phyloP scores from a whole-genome alignment of 2,888 invertebrate species.

The Drosophila incognita region DNA sequence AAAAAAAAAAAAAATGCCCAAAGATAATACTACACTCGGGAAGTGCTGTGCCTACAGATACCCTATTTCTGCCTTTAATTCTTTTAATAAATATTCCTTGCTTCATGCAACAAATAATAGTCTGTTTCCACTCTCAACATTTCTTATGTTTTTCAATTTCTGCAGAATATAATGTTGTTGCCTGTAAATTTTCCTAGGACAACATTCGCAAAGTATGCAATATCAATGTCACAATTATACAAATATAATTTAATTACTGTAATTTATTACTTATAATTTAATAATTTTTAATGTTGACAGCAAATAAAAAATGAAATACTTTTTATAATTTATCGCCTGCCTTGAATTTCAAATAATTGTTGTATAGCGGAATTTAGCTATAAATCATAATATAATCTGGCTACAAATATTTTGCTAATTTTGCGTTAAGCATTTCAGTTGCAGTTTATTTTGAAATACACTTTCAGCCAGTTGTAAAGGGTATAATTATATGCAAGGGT shows the following conservation, averaged over 20 bases:
- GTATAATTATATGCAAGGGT: slow-evolving; percentile 19
- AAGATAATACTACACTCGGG: background rate
- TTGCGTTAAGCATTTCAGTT: background rate
- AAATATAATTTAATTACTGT: background rate
- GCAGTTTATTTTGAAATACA: background rate
- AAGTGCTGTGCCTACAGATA: background rate
- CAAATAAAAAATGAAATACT: background rate
- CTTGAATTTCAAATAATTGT: background rate
- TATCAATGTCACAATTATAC: background rate
- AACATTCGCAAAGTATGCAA: background rate
- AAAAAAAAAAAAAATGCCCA: background rate
- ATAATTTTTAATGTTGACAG: background rate
- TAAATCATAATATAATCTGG: background rate
- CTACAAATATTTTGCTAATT: background rate
- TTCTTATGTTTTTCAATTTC: background rate
- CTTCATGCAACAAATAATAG: background rate
- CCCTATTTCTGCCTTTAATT: background rate
- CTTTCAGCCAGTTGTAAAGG: background rate
- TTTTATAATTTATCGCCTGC: background rate
- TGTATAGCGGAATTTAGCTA: background rate
- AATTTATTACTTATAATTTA: background rate
- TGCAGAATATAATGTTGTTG: background rate
- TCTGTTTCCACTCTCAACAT: background rate
- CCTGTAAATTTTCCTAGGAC: background rate
- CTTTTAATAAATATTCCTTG: background rate